Evolutionary conservation across 2,797 vertebrate species (phyloP).

Genomic region (Schizothorax lantsangensis): DNA sequence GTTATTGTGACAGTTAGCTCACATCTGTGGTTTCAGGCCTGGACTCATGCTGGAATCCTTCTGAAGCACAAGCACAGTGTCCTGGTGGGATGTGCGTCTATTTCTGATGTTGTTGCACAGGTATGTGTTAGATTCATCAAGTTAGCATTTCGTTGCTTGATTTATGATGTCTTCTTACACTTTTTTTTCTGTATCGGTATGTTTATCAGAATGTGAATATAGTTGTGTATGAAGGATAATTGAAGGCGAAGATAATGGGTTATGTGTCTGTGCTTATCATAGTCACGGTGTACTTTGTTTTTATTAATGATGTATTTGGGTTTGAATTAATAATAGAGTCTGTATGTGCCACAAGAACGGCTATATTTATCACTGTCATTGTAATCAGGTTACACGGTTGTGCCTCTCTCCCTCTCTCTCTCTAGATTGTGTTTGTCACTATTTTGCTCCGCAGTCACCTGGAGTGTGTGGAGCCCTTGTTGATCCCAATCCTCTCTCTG

Average conservation of each 20-base stretch:
- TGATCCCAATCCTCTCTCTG: constrained; percentile 95
- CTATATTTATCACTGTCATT: constrained; percentile 20
- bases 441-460: constrained; percentile 96
- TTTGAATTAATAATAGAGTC: constrained; percentile 6
- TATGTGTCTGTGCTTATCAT: not conserved
- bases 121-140: constrained; percentile 69
- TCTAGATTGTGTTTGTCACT: constrained; percentile 94
- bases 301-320: constrained; percentile 17
- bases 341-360: not conserved
- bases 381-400: not conserved
- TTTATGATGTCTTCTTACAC: not conserved
- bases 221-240: not conserved
- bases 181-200: not conserved
- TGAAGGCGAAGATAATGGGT: not conserved
- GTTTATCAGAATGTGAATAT: not conserved
- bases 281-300: not conserved
- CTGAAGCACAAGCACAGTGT: constrained; percentile 98
- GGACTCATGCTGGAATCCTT: constrained; percentile 98
- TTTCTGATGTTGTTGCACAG: constrained; percentile 97
- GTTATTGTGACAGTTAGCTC: not conserved
- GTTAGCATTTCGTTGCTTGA: not conserved
- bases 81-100: constrained; percentile 97
- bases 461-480: constrained; percentile 92
- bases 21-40: constrained; percentile 79
- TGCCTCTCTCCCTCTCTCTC: not conserved